These are phyloP conservation scores for Osmerus eperlanus DNA, from an alignment of 2,113 vertebrate species.

Conservation along the genomic window DNA sequence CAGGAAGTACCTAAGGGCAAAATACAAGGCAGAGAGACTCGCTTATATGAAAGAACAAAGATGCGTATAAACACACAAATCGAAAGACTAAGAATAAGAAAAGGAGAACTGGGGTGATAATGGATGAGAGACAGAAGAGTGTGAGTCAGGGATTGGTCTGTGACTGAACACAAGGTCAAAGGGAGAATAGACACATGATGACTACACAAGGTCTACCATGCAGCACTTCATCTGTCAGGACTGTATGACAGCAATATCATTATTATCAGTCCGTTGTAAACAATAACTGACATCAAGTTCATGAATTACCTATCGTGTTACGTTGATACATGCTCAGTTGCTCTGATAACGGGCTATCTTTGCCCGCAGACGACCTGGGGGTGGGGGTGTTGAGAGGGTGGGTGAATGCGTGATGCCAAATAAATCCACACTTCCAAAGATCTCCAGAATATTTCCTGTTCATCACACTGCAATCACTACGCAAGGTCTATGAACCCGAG, in stretches of 20 bases:
- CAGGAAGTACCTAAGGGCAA: constrained; percentile 29
- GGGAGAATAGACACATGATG: not conserved
- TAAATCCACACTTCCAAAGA: not conserved
- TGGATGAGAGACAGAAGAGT: not conserved
- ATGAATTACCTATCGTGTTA: no score
- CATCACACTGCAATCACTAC: constrained; percentile 4
- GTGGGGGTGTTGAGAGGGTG: not conserved
- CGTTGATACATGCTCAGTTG: no score
- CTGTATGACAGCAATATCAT: not conserved
- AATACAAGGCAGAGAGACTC: constrained; percentile 13
- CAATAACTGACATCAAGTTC: not conserved
- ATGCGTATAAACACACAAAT: not conserved
- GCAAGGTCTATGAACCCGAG: constrained; percentile 22
- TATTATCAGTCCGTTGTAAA: not conserved
- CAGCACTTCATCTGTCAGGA: not conserved
- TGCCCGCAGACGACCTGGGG: not conserved
- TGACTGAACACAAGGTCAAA: not conserved
- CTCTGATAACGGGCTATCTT: no score
- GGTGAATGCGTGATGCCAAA: not conserved
- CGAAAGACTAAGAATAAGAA: constrained; percentile 15
- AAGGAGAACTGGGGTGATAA: not conserved
- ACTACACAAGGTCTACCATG: not conserved
- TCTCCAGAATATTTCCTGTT: constrained; percentile 2
- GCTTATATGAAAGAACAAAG: constrained; percentile 1
- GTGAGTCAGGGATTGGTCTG: not conserved